These are phyloP conservation scores for Oligia strigilis DNA, from an alignment of 2,888 invertebrate genomes.

Conservation along the genomic window DNA sequence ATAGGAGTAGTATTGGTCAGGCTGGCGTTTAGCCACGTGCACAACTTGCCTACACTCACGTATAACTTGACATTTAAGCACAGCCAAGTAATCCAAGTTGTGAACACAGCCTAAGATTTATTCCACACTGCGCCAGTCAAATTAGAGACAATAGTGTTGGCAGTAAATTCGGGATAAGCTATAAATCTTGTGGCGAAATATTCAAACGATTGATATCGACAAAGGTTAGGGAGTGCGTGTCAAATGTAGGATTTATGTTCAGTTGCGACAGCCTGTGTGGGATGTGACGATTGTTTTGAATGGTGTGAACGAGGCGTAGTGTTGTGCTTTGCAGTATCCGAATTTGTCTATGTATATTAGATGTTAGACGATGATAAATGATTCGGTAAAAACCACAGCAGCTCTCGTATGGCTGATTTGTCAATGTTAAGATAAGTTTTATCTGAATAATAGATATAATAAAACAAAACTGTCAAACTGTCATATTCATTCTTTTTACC, in stretches of 20 bases:
- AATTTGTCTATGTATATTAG: slow-evolving; percentile 5
- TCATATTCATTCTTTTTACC: background rate
- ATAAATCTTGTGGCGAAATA: slow-evolving; percentile 67
- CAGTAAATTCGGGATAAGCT: slow-evolving; percentile 55
- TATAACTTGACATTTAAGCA: too few species aligned
- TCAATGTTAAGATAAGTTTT: background rate
- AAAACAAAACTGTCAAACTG: background rate
- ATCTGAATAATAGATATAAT: background rate
- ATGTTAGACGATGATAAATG: background rate
- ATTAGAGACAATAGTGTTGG: slow-evolving; percentile 65
- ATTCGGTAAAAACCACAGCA: background rate
- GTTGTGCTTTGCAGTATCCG: slow-evolving; percentile 25
- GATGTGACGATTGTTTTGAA: slow-evolving; percentile 66
- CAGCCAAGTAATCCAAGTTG: slow-evolving; percentile 4
- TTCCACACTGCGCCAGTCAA: slow-evolving; percentile 46
- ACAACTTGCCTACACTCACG: background rate
- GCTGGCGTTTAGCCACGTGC: too few species aligned
- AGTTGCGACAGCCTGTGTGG: slow-evolving; percentile 69
- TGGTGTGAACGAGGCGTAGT: slow-evolving; percentile 57
- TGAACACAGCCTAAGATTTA: slow-evolving; percentile 36
- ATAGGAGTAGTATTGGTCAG: too few species aligned
- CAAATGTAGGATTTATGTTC: slow-evolving; percentile 72
- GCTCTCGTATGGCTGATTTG: background rate
- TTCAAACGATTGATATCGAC: slow-evolving; percentile 68
- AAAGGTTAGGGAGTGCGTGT: slow-evolving; percentile 69